Evolutionary conservation across 2,113 vertebrate genomes (phyloP), one percentile per base, ranked within the genome.

Genomic region (Nerophis lumbriciformis): DNA sequence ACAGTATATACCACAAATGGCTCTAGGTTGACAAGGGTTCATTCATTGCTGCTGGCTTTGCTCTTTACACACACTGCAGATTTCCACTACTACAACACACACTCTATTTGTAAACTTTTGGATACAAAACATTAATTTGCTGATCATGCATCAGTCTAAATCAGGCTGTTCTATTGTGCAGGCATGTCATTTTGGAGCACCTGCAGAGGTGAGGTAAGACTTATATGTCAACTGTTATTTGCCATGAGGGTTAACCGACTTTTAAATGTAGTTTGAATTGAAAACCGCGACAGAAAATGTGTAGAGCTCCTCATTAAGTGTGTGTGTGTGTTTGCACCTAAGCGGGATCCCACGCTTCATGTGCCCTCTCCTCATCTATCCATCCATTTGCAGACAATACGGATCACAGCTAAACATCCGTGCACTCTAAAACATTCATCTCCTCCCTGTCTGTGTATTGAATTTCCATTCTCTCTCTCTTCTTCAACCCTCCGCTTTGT

Each of bases 351-450:
- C 57, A 37, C 69, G 49, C 5, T 55, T 68, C 58, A 61, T 66
- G 52, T 53, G 36, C 39, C 53, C 15, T 14, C 65, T 36, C 38
- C 19, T 42, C 21, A 59, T 52, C 52, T 47, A 16, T 66, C 56
- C 48, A 62, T 77, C 54, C 62, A 39, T 75, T 73, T 68, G 52
- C 57, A 47, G 61, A 62, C 50, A 61, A 56, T 68, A 53, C 47
- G 71, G 71, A 76, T 73, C 73, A 61, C 73, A 53, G 65, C 68
- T 64, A 48, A 69, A 60, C 71, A 44, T 48, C 39, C 47, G 8
- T 11, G 52, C 65, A 15, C 59, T 19, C 54, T 11, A 62, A 75
- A 52, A 59, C 75, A 73, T 72, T 66, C 51, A 71, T 69, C 69
- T 77, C 63, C 10, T 44, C 59, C 45, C 42, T 54, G 55, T 64